A percentile compares a stretch with the other conserved stretches of the same genome.
Conservation (phyloP, 1,140 invertebrate genomes). For the Magallana ariakensis region DNA sequence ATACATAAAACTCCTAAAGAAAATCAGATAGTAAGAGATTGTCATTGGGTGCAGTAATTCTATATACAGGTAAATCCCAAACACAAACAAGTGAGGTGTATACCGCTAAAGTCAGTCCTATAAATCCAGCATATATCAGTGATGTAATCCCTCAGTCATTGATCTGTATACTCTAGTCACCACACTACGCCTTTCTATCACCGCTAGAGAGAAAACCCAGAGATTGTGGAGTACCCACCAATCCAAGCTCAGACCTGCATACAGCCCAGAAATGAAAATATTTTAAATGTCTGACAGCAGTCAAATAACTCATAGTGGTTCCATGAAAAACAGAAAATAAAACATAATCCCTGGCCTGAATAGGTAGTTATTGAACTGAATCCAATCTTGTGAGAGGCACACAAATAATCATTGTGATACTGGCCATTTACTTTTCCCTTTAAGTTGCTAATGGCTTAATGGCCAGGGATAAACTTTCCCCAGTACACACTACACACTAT, state of each 20-base stretch:
- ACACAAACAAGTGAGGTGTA: neutral
- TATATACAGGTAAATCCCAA: neutral
- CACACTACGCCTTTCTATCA: neutral
- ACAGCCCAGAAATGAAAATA: slow-evolving; percentile 26
- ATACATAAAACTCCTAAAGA: neutral
- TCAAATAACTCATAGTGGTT: slow-evolving; percentile 8
- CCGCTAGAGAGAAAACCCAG: neutral
- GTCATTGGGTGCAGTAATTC: neutral
- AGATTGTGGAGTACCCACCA: slow-evolving; percentile 9
- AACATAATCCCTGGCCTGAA: neutral
- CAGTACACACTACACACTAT: neutral
- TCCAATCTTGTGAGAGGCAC: slow-evolving; percentile 2
- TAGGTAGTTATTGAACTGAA: neutral
- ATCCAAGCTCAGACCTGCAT: slow-evolving; percentile 29
- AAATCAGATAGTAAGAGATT: slow-evolving; percentile 4
- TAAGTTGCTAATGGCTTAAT: slow-evolving; percentile 29
- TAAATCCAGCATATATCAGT: neutral
- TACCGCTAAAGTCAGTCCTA: neutral
- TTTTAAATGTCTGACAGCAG: slow-evolving; percentile 36
- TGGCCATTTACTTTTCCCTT: slow-evolving; percentile 23
- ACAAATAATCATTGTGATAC: slow-evolving; percentile 17
- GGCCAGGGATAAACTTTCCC: neutral
- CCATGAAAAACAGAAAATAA: slow-evolving; percentile 37
- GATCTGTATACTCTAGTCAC: neutral
- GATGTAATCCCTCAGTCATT: neutral